Conservation (phyloP, 2,797 vertebrate species). For the Petrocephalus sullivani region DNA sequence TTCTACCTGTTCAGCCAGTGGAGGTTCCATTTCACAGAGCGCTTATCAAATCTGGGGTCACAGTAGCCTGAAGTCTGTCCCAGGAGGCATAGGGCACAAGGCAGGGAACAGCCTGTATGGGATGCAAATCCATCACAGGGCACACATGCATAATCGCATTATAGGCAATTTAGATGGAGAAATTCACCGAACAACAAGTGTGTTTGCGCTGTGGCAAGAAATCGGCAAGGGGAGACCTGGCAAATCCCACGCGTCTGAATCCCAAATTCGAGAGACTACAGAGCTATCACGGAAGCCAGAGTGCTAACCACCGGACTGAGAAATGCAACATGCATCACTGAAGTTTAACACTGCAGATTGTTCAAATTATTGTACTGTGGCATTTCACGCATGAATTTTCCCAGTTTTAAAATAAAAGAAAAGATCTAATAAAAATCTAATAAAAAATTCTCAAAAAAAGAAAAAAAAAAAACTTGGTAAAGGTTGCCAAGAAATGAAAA, state of each 20-base stretch:
- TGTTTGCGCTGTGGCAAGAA: background rate
- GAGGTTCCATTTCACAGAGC: background rate
- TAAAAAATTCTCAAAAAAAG: background rate
- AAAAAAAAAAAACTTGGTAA: background rate
- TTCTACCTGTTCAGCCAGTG: background rate
- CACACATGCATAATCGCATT: background rate
- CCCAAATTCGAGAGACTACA: background rate
- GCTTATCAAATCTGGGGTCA: background rate
- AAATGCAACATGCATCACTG: background rate
- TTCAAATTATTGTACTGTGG: background rate
- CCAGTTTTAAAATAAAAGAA: conserved; percentile 12
- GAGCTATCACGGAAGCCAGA: background rate
- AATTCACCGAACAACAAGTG: background rate
- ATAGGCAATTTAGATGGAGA: background rate
- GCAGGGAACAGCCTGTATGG: background rate
- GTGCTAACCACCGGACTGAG: background rate
- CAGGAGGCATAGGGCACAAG: background rate
- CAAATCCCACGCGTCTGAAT: background rate
- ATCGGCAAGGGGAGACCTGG: background rate
- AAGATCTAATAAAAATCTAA: conserved; percentile 13
- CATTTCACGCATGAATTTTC: background rate
- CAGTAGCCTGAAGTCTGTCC: background rate
- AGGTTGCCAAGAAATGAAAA: conserved; percentile 18
- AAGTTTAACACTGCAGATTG: background rate
- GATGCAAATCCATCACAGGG: background rate